Percentiles rank a stretch among this genome's conserved stretches.
Evolutionary conservation across 2,888 invertebrate species (phyloP).

Genomic region (Tanytarsus gracilentus): DNA sequence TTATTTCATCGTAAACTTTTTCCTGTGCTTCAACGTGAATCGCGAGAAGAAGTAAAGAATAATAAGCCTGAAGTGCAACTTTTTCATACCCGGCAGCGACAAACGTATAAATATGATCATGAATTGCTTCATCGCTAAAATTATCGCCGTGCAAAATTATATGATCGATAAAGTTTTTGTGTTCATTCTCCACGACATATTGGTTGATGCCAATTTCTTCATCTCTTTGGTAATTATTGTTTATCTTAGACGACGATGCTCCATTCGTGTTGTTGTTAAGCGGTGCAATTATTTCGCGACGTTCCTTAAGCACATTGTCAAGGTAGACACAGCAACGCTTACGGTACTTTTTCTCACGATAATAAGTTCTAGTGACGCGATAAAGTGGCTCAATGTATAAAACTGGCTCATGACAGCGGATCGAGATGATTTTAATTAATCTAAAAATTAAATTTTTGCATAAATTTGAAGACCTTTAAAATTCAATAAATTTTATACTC

Average conservation of each 20-base stretch:
- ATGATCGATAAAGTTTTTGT: conserved; percentile 19
- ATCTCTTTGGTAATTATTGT: neutral
- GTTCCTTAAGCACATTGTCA: conserved; percentile 9
- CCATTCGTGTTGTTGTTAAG: neutral
- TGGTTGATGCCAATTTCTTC: neutral
- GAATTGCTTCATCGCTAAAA: conserved; percentile 20
- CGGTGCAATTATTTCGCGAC: neutral
- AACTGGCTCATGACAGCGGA: conserved; percentile 16
- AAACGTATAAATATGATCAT: conserved; percentile 26
- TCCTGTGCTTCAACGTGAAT: conserved; percentile 6
- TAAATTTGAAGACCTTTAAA: neutral
- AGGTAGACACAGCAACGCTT: conserved; percentile 8
- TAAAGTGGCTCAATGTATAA: conserved; percentile 3
- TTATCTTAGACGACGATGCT: neutral
- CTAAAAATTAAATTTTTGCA: conserved; percentile 9
- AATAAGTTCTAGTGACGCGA: conserved; percentile 9
- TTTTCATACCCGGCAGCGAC: conserved; percentile 22
- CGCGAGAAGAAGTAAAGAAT: conserved; percentile 8
- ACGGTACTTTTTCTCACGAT: conserved; percentile 17
- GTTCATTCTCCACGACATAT: neutral
- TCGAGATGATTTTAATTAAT: conserved; percentile 21
- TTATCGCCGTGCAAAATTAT: neutral
- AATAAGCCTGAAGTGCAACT: conserved; percentile 4
- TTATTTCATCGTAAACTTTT: neutral
- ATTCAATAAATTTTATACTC: neutral